These are phyloP conservation scores for Phyllopteryx taeniolatus DNA, from an alignment of 2,113 vertebrate species.

Conservation along the genomic window DNA sequence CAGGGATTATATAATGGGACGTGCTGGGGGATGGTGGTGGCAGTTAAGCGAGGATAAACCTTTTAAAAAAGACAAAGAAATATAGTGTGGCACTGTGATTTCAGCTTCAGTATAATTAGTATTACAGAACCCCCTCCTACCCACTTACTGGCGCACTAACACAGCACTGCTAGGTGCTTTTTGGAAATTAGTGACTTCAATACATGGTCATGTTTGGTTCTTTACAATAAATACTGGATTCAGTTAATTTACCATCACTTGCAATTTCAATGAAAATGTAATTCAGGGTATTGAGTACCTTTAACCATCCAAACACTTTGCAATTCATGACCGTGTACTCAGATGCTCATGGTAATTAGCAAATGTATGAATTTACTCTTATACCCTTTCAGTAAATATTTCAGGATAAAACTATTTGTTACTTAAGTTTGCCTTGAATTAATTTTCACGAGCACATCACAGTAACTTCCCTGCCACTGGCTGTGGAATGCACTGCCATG, in stretches of 20 bases:
- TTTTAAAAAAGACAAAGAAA: slow-evolving; percentile 38
- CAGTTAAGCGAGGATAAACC: slow-evolving; percentile 35
- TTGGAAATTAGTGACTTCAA: not conserved
- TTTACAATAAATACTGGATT: not conserved
- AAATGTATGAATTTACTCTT: not conserved
- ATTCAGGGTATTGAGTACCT: not conserved
- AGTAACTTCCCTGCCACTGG: not conserved
- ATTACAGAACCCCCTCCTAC: not conserved
- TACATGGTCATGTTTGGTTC: not conserved
- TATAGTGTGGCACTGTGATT: slow-evolving; percentile 10
- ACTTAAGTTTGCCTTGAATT: not conserved
- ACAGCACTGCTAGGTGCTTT: not conserved
- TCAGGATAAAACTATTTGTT: not conserved
- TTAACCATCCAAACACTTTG: no score
- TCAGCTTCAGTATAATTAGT: slow-evolving; percentile 12
- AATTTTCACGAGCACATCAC: not conserved
- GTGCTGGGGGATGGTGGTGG: slow-evolving; percentile 2
- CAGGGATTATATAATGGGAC: slow-evolving; percentile 49
- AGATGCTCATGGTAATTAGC: no score
- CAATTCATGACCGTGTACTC: not conserved
- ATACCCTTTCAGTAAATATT: not conserved
- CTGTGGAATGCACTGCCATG: not conserved
- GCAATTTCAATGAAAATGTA: not conserved
- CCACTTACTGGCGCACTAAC: not conserved
- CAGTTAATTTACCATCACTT: not conserved